Conservation (phyloP, 2,797 vertebrate species). For the Manis javanica region DNA sequence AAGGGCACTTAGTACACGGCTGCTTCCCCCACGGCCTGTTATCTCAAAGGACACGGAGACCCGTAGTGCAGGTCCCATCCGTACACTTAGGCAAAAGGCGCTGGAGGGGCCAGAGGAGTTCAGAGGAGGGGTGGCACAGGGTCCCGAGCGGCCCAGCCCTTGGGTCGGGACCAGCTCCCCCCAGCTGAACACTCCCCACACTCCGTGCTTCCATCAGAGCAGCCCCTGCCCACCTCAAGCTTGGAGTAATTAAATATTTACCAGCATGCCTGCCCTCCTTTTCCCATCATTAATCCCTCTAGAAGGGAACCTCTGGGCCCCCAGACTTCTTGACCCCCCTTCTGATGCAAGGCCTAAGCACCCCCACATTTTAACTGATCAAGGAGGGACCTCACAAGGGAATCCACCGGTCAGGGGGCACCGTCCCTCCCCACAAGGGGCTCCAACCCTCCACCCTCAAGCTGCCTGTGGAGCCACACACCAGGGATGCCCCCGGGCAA, state of each 20-base stretch:
- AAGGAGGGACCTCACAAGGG: background rate
- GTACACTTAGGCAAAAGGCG: background rate
- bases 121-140: too few species aligned
- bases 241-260: slow-evolving; percentile 80
- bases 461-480: background rate
- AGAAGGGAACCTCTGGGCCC: background rate
- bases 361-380: background rate
- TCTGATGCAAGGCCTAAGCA: background rate
- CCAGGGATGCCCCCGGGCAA: background rate
- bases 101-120: background rate
- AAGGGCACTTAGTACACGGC: background rate
- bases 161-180: background rate
- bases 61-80: background rate
- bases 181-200: background rate
- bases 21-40: background rate
- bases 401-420: background rate
- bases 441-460: background rate
- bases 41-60: background rate
- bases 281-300: slow-evolving; percentile 75
- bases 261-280: slow-evolving; percentile 82
- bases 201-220: background rate
- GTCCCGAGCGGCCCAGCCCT: background rate
- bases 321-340: too few species aligned
- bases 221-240: background rate
- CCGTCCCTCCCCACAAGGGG: background rate